Evolutionary conservation across 2,888 invertebrate genomes (phyloP).

Genomic region (Parelbella ahira): DNA sequence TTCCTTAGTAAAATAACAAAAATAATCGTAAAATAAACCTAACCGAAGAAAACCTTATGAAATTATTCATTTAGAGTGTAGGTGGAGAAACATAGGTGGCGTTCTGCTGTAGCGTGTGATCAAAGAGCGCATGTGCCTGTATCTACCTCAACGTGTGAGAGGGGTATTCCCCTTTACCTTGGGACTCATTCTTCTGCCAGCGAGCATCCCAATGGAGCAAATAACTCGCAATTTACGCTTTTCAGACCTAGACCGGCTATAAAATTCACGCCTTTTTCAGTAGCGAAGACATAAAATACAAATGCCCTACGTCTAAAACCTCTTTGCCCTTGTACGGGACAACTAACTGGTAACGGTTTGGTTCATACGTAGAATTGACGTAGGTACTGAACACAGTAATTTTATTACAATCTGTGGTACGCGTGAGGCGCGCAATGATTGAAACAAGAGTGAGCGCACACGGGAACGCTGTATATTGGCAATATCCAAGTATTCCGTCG

Average conservation of each 20-base stretch:
- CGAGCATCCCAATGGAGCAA: constrained; percentile 19
- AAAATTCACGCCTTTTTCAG: constrained; percentile 17
- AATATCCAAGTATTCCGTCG: constrained; percentile 74
- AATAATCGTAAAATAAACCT: no score
- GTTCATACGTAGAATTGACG: no score
- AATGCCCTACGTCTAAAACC: no score
- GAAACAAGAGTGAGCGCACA: constrained; percentile 67
- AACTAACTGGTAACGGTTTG: no score
- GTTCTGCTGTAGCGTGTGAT: no score
- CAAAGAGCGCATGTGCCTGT: constrained; percentile 1
- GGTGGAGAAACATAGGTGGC: no score
- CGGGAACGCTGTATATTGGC: constrained; percentile 73
- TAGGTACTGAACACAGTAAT: no score
- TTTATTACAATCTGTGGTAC: constrained; percentile 35
- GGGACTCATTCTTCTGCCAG: constrained; percentile 25
- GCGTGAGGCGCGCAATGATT: constrained; percentile 48
- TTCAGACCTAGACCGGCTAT: constrained; percentile 16
- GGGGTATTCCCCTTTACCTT: constrained; percentile 24
- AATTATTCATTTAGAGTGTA: no score
- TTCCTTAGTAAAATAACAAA: no score
- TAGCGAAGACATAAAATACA: no score
- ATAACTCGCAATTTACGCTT: constrained; percentile 24
- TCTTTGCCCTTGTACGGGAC: no score
- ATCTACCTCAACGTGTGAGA: not conserved
- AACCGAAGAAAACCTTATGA: no score